Percentiles rank a stretch among this genome's conserved stretches.
phyloP scores from a whole-genome alignment of 1,140 invertebrate genomes.

The Drosophila subobscura region DNA sequence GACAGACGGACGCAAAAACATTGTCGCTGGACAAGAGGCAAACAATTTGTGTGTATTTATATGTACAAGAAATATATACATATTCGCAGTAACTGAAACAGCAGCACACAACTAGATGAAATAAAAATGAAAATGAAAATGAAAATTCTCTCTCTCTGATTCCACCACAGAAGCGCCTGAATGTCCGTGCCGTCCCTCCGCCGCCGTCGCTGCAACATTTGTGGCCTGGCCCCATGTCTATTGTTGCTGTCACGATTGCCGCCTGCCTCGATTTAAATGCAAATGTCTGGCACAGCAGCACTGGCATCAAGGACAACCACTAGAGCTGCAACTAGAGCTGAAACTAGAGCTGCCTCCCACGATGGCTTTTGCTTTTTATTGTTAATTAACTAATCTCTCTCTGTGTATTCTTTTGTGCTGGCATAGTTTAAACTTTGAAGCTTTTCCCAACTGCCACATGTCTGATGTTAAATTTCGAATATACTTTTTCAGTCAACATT shows the following conservation, averaged over 20 bases:
- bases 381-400: conserved; percentile 78
- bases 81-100: conserved; percentile 42
- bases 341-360: conserved; percentile 13
- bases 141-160: conserved; percentile 63
- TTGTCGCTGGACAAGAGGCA: conserved; percentile 24
- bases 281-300: conserved; percentile 53
- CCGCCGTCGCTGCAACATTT: conserved; percentile 55
- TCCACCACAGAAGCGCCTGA: conserved; percentile 71
- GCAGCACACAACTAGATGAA: conserved; percentile 59
- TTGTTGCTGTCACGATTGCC: conserved; percentile 66
- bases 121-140: conserved; percentile 71
- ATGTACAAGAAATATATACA: conserved; percentile 69
- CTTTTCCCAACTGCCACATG: conserved; percentile 53
- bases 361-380: conserved; percentile 64
- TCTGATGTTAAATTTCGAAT: conserved; percentile 18
- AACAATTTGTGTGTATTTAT: conserved; percentile 40
- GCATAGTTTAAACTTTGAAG: neutral
- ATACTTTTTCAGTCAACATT: neutral
- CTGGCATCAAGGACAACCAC: neutral
- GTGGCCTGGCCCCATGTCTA: conserved; percentile 64
- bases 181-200: neutral
- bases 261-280: conserved; percentile 77
- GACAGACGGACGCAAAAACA: neutral
- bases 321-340: neutral
- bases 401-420: conserved; percentile 42